These are phyloP conservation scores for Trogon melanurus DNA, from an alignment of 2,113 vertebrate species.

Conservation along the genomic window DNA sequence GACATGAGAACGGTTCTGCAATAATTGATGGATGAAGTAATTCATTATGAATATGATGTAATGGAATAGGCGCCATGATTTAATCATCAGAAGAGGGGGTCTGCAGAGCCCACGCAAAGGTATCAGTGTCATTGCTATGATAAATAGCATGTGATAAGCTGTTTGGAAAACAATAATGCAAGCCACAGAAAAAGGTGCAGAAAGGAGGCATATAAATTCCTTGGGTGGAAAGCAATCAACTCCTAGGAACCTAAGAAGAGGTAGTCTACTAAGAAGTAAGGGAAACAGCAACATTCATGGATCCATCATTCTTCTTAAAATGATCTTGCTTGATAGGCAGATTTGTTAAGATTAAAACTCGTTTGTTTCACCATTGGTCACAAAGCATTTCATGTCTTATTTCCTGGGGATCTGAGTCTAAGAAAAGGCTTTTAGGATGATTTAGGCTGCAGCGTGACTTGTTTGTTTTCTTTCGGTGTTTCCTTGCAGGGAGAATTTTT, in stretches of 20 bases:
- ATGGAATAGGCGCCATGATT: conserved; percentile 2
- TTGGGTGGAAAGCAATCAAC: neutral
- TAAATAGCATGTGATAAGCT: conserved; percentile 31
- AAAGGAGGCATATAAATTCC: neutral
- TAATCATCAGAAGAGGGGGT: neutral
- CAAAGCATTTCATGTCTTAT: neutral
- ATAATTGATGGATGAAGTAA: conserved; percentile 35
- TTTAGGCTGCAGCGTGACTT: neutral
- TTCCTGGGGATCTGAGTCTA: neutral
- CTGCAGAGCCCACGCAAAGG: neutral
- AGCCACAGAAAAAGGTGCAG: neutral
- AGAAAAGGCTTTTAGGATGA: neutral
- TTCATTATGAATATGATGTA: conserved; percentile 53
- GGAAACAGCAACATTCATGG: neutral
- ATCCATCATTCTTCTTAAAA: conserved; percentile 1
- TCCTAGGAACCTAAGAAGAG: neutral
- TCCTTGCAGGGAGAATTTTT: neutral
- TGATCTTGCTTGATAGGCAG: neutral
- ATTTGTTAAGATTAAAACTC: conserved; percentile 8
- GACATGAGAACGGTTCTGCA: neutral
- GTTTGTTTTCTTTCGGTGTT: neutral
- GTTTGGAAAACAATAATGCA: conserved; percentile 43
- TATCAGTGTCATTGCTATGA: conserved; percentile 17
- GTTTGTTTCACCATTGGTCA: neutral
- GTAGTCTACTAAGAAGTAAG: neutral